A percentile compares a stretch with the other conserved stretches of the same genome.
Conservation (phyloP, 2,797 vertebrate species). For the Cossypha polioptera region DNA sequence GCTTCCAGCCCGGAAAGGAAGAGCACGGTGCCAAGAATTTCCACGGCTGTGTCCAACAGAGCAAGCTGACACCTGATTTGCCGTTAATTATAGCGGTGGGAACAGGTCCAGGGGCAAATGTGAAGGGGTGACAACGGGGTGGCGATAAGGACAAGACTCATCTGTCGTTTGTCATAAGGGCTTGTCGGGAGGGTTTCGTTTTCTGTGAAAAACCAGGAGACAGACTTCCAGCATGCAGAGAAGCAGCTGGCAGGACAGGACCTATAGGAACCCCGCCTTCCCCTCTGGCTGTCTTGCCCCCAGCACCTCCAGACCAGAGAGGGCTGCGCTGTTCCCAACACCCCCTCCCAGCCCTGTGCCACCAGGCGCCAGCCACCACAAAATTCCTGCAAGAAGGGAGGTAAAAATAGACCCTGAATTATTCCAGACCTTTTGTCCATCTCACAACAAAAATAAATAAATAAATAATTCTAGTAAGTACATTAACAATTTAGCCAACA, state of each 20-base stretch:
- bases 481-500: too few relatives aligned
- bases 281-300: background rate
- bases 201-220: background rate
- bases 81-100: background rate
- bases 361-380: accelerated
- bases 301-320: background rate
- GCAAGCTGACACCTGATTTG: background rate
- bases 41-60: background rate
- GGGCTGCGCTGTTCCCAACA: background rate
- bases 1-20: background rate
- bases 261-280: background rate
- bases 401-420: background rate
- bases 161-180: accelerated
- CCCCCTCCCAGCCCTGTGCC: background rate
- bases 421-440: background rate
- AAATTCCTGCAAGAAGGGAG: background rate
- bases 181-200: background rate
- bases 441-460: too few relatives aligned
- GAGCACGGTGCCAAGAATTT: background rate
- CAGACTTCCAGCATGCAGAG: background rate
- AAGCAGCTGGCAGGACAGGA: background rate
- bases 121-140: background rate
- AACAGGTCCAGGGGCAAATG: background rate
- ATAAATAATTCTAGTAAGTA: too few relatives aligned
- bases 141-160: background rate